Evolutionary conservation across 1,140 invertebrate genomes (phyloP), one percentile per base, ranked within the genome.

Genomic region (Trichoplusia ni): DNA sequence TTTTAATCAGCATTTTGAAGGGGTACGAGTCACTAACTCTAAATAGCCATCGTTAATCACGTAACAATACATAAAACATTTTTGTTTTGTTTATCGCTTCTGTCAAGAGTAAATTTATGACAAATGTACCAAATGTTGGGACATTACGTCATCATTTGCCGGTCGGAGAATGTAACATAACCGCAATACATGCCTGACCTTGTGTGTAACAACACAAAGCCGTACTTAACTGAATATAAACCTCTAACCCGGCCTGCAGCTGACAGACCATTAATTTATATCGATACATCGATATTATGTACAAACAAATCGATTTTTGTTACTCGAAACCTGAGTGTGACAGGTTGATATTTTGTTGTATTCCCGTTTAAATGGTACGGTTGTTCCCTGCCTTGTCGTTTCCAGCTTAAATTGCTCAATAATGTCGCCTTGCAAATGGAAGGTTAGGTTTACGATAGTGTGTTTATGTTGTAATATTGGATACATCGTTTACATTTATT

Each of bases 231-330:
- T 51, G 18, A 49, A 27, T 38, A 33, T 62, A 21, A 31, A 56
- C 14, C 37, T 19, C 33, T 35, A 29, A 29, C 47, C 35, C 62
- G 18, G 35, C 29, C 60, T 67, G 64, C 35, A 6, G 38, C 16
- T 63, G 68, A 70, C 68, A 63, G 21, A 53, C 62, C 42, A 70
- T 70, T 70, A 66, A 70, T 68, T 70, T 73, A 46, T 64, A 62
- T 63, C 65, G 65, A 63, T 47, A 49, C n/a, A 27, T 8, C 51
- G 18, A 23, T 54, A 16, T 56, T 56, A 40, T 38, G 11, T 40
- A 40, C 14, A 37, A 16, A 58, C 70, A 46, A 8, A 60, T 47
- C 56, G 56, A 60, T 60, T 47, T 56, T 44, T 31, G 23, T 16
- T 35, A 2, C 25, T 40, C n/a, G 21, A 14, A 44, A 60, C 40